Percentiles rank a stretch among this genome's conserved stretches.
phyloP scores from a whole-genome alignment of 2,113 vertebrate genomes.

The Lepus americanus region DNA sequence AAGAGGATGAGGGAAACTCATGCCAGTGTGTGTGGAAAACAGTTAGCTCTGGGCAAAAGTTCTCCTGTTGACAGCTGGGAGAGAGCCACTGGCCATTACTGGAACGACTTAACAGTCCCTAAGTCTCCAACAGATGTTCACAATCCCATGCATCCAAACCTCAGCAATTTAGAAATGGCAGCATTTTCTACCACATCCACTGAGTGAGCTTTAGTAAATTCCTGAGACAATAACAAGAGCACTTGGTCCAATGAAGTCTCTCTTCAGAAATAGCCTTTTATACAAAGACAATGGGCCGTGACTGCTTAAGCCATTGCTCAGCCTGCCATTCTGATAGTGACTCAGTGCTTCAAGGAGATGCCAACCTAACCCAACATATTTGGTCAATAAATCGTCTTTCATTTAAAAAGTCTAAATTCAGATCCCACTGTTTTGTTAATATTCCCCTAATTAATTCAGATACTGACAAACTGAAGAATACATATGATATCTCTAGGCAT shows the following conservation, averaged over 20 bases:
- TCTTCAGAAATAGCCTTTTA: slow-evolving; percentile 38
- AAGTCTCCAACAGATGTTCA: neutral
- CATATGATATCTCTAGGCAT: neutral
- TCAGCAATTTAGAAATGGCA: slow-evolving; percentile 19
- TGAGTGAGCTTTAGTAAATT: slow-evolving; percentile 21
- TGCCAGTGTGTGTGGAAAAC: neutral
- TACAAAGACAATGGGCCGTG: neutral
- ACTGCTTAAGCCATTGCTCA: neutral
- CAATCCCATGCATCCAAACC: neutral
- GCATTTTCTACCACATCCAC: neutral
- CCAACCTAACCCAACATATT: neutral
- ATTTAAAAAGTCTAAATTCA: slow-evolving; percentile 9
- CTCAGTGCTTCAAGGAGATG: neutral
- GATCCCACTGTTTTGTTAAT: neutral
- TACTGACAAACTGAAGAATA: neutral
- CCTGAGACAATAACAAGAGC: neutral
- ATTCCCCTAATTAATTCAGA: neutral
- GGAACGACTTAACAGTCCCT: neutral
- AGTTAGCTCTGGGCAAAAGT: neutral
- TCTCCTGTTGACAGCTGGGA: neutral
- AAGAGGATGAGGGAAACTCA: neutral
- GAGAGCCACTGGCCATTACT: neutral
- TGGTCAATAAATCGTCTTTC: neutral
- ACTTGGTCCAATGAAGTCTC: slow-evolving; percentile 4
- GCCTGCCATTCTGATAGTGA: neutral